Evolutionary conservation across 2,888 invertebrate genomes (phyloP), one percentile per base, ranked within the genome.

Genomic region (Parnassius orleans): DNA sequence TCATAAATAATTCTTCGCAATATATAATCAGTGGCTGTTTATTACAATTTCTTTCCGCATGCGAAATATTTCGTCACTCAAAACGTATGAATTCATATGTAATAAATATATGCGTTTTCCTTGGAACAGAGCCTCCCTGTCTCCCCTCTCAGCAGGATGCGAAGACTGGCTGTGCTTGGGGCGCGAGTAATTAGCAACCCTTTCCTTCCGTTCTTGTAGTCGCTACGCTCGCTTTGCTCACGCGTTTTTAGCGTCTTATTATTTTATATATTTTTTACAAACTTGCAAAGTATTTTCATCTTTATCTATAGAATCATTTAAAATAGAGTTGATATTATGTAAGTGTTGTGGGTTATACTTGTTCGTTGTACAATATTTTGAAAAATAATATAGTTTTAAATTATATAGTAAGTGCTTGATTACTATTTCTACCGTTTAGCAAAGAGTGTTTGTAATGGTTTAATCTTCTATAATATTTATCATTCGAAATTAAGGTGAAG

Each of bases 181-280:
- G 85, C 77, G 78, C 78, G 76, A 80, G 87, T 89, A 90, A 90
- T 90, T 90, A 90, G 89, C 85, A 74, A 72, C 74, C 83, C 79
- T 77, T 88, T 89, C 88, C 89, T 89, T 89, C 89, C 90, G 87
- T 75, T 77, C 69, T 10, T 48, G 68, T 69, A 73, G 69, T 71
- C 66, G 65, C 66, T 68, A 65, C 68, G 67, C 72, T 62, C 69
- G 33, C 33, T 33, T 44, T 57, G 60, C 68, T 68, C 60, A 57
- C 64, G 61, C 67, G 65, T 68, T 68, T 64, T 64, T 65, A 63
- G 11, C 56, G 56, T 60, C 59, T 64, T 64, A 53, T 33, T 59
- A 41, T 63, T 63, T 64, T 69, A 53, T 53, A 41, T 24, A 33
- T 33, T 33, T 33, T 33, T 33, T 33, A 7, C 33, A 33, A 33